Evolutionary conservation across 2,888 invertebrate species (phyloP).

Genomic region (Platerodrilus igneus): DNA sequence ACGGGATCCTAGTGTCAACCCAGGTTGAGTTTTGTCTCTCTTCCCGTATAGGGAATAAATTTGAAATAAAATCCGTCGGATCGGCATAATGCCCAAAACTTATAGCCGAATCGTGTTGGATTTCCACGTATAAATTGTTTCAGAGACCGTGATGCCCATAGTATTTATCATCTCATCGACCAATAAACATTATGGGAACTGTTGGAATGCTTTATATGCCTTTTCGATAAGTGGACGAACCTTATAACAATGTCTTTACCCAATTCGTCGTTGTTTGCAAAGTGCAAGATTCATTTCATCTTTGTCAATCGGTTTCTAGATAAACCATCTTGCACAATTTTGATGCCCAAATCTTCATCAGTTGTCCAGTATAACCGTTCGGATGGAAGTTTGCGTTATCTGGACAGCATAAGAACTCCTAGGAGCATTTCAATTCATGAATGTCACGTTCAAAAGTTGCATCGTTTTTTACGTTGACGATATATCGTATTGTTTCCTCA

Average conservation of each 20-base stretch:
- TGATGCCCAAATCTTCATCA: slow-evolving; percentile 7
- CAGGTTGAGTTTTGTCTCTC: neutral
- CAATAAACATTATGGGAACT: slow-evolving; percentile 5
- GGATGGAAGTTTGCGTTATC: slow-evolving; percentile 7
- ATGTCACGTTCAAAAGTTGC: neutral
- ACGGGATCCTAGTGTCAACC: slow-evolving; percentile 1
- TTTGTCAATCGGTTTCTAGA: slow-evolving; percentile 6
- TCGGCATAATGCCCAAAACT: no score
- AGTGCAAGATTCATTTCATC: slow-evolving; percentile 10
- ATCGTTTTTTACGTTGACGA: neutral
- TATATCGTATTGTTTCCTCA: slow-evolving; percentile 8
- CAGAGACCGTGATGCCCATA: no score
- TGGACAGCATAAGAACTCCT: slow-evolving; percentile 7
- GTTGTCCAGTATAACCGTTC: slow-evolving; percentile 10
- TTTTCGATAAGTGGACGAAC: slow-evolving; percentile 8
- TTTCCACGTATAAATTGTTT: no score
- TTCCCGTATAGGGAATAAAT: neutral
- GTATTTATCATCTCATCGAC: slow-evolving; percentile 8
- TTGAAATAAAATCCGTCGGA: no score
- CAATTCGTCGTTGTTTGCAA: slow-evolving; percentile 7
- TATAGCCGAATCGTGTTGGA: no score
- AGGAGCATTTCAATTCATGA: slow-evolving; percentile 9
- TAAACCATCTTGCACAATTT: slow-evolving; percentile 6
- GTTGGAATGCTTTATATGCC: slow-evolving; percentile 1
- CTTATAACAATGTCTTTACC: slow-evolving; percentile 10